phyloP scores from a whole-genome alignment of 1,140 invertebrate species.

The Drosophila malerkotliana region DNA sequence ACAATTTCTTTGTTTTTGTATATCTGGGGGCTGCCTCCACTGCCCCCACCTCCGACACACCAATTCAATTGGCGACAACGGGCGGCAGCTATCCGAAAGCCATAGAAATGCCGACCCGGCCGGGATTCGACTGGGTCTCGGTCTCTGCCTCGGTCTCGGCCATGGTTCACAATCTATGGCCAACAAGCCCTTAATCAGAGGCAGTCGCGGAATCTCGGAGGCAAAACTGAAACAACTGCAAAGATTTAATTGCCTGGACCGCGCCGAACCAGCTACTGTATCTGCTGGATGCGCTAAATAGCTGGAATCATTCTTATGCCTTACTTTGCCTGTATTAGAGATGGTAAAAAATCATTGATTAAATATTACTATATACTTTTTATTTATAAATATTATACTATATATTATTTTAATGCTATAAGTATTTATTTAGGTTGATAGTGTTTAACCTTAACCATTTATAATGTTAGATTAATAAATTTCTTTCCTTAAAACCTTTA shows the following conservation, averaged over 20 bases:
- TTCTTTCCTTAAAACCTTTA: too few relatives aligned
- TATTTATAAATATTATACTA: not conserved
- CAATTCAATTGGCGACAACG: constrained; percentile 27
- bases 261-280: constrained; percentile 57
- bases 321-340: constrained; percentile 57
- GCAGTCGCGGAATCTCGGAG: constrained; percentile 61
- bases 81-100: constrained; percentile 41
- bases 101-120: constrained; percentile 55
- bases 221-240: constrained; percentile 73
- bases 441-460: too few relatives aligned
- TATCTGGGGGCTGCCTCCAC: not conserved
- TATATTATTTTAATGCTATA: too few relatives aligned
- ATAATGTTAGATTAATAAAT: too few relatives aligned
- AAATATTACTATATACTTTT: not conserved
- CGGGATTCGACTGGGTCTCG: constrained; percentile 2
- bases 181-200: constrained; percentile 75
- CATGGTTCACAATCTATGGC: constrained; percentile 56
- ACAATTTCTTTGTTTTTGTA: constrained; percentile 68
- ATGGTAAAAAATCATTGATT: not conserved
- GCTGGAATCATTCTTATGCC: constrained; percentile 81
- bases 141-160: not conserved
- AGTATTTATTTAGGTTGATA: too few relatives aligned
- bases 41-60: not conserved
- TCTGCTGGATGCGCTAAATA: constrained; percentile 80
- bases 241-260: constrained; percentile 75